These are phyloP conservation scores for Scolanthus callimorphus DNA, from an alignment of 92 coral and sea anemone species.

Conservation along the genomic window DNA sequence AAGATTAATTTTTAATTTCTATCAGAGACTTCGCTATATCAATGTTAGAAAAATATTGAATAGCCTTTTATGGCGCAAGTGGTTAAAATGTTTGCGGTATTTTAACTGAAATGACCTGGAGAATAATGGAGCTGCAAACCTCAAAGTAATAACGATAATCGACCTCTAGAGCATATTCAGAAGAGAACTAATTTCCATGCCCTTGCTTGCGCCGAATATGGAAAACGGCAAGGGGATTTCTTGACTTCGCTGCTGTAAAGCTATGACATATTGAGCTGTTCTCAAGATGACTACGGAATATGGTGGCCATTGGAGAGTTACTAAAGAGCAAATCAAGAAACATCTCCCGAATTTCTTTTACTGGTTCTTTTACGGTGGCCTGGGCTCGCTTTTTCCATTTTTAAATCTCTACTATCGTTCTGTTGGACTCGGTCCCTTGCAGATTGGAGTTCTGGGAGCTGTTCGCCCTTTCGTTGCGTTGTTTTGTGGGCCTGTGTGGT, in stretches of 20 bases:
- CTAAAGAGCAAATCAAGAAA: conserved; percentile 44
- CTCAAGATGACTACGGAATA: too few relatives aligned
- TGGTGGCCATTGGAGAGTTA: conserved; percentile 63
- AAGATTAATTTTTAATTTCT: too few relatives aligned
- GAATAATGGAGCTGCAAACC: too few relatives aligned
- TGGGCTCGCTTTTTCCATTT: conserved; percentile 79
- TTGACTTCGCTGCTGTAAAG: too few relatives aligned
- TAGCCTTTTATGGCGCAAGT: not conserved
- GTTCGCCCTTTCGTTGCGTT: conserved; percentile 73
- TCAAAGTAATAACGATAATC: too few relatives aligned
- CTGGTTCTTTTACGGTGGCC: conserved; percentile 75
- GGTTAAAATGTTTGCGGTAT: not conserved
- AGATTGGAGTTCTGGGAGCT: conserved; percentile 83
- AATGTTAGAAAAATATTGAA: too few relatives aligned
- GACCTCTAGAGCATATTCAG: too few relatives aligned
- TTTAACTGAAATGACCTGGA: not conserved
- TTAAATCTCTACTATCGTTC: conserved; percentile 70
- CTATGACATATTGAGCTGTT: too few relatives aligned
- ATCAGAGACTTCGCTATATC: too few relatives aligned
- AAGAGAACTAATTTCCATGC: too few relatives aligned
- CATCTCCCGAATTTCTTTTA: conserved; percentile 71
- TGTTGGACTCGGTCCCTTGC: conserved; percentile 79
- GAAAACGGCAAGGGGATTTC: too few relatives aligned
- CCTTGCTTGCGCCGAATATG: too few relatives aligned
- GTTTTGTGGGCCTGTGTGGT: conserved; percentile 74